These are phyloP conservation scores for Aramus guarauna DNA, from an alignment of 2,113 vertebrate species.

Conservation along the genomic window DNA sequence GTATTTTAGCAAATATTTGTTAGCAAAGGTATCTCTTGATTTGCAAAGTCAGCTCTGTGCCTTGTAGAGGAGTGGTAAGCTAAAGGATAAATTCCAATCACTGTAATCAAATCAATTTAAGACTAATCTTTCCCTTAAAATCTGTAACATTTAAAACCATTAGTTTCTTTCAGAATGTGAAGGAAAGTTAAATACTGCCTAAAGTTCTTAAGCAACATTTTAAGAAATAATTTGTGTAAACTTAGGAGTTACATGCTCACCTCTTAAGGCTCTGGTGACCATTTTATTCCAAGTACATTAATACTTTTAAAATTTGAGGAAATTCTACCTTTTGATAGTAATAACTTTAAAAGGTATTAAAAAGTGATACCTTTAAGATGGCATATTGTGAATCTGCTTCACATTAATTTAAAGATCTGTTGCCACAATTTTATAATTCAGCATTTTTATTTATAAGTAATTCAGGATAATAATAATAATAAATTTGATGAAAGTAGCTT, in stretches of 20 bases:
- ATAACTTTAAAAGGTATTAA: not conserved
- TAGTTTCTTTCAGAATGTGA: not conserved
- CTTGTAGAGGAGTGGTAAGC: not conserved
- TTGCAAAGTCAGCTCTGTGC: not conserved
- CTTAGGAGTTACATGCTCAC: not conserved
- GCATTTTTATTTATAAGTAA: not conserved
- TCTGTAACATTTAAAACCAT: not conserved
- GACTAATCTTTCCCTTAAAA: not conserved
- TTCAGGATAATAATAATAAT: not conserved
- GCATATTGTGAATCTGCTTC: not conserved
- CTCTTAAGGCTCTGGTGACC: not conserved
- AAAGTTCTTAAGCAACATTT: not conserved
- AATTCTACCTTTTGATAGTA: not conserved
- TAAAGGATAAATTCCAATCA: not conserved
- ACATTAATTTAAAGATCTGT: not conserved
- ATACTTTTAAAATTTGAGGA: not conserved
- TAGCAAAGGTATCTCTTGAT: not conserved
- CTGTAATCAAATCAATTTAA: not conserved
- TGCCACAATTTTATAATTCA: not conserved
- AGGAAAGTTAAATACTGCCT: not conserved
- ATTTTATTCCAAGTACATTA: not conserved
- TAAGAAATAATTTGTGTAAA: not conserved
- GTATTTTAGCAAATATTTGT: not conserved
- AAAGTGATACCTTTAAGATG: not conserved
- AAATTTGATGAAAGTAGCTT: not conserved